phyloP scores from a whole-genome alignment of 2,113 vertebrate genomes.

The Caloenas nicobarica region DNA sequence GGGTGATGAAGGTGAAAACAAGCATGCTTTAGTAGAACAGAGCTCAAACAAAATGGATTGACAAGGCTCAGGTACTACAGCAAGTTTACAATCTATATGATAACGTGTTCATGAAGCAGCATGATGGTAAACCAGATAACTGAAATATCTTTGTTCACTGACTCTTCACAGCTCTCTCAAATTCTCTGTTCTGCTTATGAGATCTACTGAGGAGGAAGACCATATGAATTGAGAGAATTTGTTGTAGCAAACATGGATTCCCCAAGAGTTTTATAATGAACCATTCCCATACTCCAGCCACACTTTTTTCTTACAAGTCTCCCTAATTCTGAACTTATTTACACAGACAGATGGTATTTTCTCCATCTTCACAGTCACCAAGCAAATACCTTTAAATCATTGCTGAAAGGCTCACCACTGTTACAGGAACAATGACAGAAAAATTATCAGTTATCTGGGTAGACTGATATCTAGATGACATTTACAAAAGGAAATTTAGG shows the following conservation, averaged over 20 bases:
- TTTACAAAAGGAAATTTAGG: neutral
- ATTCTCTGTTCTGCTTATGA: neutral
- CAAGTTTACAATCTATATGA: neutral
- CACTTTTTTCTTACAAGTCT: neutral
- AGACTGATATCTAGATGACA: neutral
- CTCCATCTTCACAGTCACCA: neutral
- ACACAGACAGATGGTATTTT: neutral
- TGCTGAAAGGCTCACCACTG: neutral
- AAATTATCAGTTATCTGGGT: neutral
- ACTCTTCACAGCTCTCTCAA: neutral
- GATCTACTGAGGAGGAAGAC: neutral
- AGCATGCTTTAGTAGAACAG: neutral
- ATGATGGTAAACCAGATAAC: neutral
- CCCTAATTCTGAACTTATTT: neutral
- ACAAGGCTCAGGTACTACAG: accelerated
- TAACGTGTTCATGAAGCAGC: neutral
- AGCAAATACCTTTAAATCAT: neutral
- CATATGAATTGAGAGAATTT: neutral
- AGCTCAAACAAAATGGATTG: neutral
- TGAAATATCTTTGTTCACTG: neutral
- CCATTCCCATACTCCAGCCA: neutral
- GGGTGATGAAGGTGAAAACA: accelerated
- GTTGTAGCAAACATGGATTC: neutral
- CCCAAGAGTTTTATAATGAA: neutral
- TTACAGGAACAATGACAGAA: neutral